Evolutionary conservation across 2,113 vertebrate genomes (phyloP), one percentile per base, ranked within the genome.

Genomic region (Plecturocebus donacophilus): DNA sequence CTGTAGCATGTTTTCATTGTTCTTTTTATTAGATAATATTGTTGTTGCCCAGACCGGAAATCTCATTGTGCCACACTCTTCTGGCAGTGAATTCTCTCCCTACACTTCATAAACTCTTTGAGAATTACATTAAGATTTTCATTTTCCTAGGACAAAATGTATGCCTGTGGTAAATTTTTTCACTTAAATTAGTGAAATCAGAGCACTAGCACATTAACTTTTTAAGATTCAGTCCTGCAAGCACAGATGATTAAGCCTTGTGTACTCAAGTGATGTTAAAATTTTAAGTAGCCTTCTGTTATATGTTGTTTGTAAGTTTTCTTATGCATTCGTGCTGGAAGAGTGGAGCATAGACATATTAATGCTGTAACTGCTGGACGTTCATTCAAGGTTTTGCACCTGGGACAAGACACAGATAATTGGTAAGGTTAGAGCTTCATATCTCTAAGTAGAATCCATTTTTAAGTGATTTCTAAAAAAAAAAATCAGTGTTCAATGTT

Each of bases 141-240:
- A 17, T 0, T 23, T 93, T 96, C 76, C 76, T 38, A 27, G 58
- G 76, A 52, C 4, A 87, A 97, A 16, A 38, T 2, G 0, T 4
- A 90, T 96, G 83, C 8, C 88, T 42, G 87, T 96, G 80, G 45
- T 84, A 21, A 97, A 92, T 96, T 96, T 95, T 97, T 98, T 80
- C 70, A 97, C 94, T 97, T 97, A 97, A 98, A 95, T 95, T 47
- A 96, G 82, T 79, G 90, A 98, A 98, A 97, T 61, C 95, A 90
- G 61, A 98, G 87, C 94, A 97, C 94, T 66, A 89, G 61, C 93
- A 97, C 97, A 97, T 97, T 98, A 97, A 96, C 97, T 97, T 64
- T 77, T 98, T 93, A 96, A 77, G 81, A 95, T 97, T 97, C 95
- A 96, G 11, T 97, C 94, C 94, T 96, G 84, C 94, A 98, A 96